A percentile compares a stretch with the other conserved stretches of the same genome.
These are phyloP conservation scores for Alloscopus bannaensis DNA, from an alignment of 2,888 invertebrate species.

Conservation along the genomic window DNA sequence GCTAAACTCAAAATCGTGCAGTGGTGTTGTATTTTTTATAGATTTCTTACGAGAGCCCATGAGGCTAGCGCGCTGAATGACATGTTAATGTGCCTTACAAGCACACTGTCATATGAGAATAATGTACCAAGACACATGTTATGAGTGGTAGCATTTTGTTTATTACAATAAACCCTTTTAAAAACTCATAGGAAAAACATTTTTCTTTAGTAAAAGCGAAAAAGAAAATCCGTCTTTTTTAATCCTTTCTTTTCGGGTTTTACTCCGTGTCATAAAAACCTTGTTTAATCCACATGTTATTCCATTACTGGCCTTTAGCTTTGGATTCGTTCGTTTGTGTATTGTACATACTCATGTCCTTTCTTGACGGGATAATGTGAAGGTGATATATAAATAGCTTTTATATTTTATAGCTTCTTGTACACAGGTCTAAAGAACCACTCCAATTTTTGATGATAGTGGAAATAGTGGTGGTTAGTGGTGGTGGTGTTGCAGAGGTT, in stretches of 20 bases:
- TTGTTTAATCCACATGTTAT: conserved; percentile 21
- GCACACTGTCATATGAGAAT: conserved; percentile 29
- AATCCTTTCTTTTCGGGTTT: conserved; percentile 11
- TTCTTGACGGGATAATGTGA: too few relatives aligned
- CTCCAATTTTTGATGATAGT: conserved; percentile 31
- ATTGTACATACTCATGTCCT: too few relatives aligned
- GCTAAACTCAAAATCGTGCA: too few relatives aligned
- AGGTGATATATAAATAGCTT: too few relatives aligned
- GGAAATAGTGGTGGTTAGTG: conserved; percentile 35
- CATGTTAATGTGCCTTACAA: too few relatives aligned
- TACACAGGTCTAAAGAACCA: too few relatives aligned
- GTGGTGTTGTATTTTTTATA: too few relatives aligned
- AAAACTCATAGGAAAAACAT: conserved; percentile 11
- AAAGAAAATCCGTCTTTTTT: too few relatives aligned
- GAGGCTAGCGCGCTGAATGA: too few relatives aligned
- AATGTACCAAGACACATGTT: neutral
- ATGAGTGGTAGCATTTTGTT: neutral
- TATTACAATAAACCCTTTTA: conserved; percentile 9
- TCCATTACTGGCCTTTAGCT: conserved; percentile 13
- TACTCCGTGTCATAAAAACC: conserved; percentile 10
- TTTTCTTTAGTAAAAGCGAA: conserved; percentile 23
- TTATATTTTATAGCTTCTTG: too few relatives aligned
- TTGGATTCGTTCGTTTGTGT: too few relatives aligned
- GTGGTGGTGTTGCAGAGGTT: conserved; percentile 36
- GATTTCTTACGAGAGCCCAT: too few relatives aligned